Percentiles rank a stretch among this genome's conserved stretches.
phyloP scores from a whole-genome alignment of 2,113 vertebrate genomes.

The Nothocercus nigrocapillus region DNA sequence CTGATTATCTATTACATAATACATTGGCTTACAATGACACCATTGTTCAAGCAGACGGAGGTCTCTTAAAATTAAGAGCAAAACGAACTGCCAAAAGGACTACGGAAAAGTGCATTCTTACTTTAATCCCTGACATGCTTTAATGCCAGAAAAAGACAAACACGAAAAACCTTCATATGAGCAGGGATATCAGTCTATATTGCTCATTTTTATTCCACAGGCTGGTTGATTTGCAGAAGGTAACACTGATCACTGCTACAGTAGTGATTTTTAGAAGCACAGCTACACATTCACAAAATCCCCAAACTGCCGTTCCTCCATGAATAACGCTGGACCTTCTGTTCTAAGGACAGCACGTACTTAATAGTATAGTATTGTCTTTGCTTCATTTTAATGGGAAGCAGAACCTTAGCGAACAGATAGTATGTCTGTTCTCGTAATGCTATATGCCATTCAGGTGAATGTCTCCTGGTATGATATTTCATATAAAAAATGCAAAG shows the following conservation, averaged over 20 bases:
- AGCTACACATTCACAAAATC: conserved; percentile 10
- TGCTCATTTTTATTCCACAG: background rate
- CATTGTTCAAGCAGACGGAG: background rate
- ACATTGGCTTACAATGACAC: background rate
- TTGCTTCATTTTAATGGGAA: conserved; percentile 34
- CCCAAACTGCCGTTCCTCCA: background rate
- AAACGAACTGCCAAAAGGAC: background rate
- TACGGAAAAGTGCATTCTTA: background rate
- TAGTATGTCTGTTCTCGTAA: conserved; percentile 66
- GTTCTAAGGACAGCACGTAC: background rate
- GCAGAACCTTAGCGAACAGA: conserved; percentile 34
- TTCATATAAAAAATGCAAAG: conserved; percentile 85
- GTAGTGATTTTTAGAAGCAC: background rate
- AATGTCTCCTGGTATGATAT: conserved; percentile 58
- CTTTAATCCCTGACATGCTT: background rate
- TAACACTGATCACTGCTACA: background rate
- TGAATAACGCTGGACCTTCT: background rate
- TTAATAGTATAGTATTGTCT: conserved; percentile 30
- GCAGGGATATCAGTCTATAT: background rate
- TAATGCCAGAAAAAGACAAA: background rate
- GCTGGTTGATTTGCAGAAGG: background rate
- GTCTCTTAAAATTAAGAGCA: background rate
- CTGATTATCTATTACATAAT: background rate
- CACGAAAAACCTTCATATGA: background rate
- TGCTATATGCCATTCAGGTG: conserved; percentile 46